Percentiles rank a stretch among this genome's conserved stretches.
Evolutionary conservation across 2,888 invertebrate species (phyloP).

Genomic region (Limenitis camilla): DNA sequence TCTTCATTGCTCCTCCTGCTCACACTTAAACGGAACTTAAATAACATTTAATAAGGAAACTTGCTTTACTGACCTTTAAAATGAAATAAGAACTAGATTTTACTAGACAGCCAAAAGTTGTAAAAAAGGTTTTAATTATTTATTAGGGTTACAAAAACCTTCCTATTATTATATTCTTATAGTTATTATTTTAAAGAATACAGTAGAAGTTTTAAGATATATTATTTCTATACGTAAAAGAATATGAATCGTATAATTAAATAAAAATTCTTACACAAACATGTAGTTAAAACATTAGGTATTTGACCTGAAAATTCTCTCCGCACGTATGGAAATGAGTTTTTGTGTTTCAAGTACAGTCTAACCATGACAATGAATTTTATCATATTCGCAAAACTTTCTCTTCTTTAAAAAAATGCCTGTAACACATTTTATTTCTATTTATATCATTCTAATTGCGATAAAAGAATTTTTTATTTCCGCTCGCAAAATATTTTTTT

Average conservation of each 20-base stretch:
- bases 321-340: conserved; percentile 35
- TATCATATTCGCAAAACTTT: conserved; percentile 32
- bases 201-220: too few species aligned
- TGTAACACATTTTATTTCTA: conserved; percentile 55
- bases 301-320: conserved; percentile 41
- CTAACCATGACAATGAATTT: conserved; percentile 12
- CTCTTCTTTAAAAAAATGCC: conserved; percentile 32
- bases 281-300: conserved; percentile 34
- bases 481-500: too few species aligned
- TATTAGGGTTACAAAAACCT: too few species aligned
- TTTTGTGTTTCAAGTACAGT: conserved; percentile 30
- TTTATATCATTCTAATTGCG: not conserved
- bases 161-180: not conserved
- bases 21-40: too few species aligned
- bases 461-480: too few species aligned
- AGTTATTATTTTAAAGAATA: not conserved
- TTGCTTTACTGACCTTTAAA: too few species aligned
- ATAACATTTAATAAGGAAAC: too few species aligned
- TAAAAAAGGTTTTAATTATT: too few species aligned
- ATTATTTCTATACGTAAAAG: not conserved
- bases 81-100: too few species aligned
- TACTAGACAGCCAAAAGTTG: too few species aligned
- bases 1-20: too few species aligned
- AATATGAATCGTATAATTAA: not conserved
- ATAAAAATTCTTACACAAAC: not conserved